A percentile compares a stretch with the other conserved stretches of the same genome.
Conservation (phyloP, 1,140 invertebrate genomes). For the Mactra quadrangularis region DNA sequence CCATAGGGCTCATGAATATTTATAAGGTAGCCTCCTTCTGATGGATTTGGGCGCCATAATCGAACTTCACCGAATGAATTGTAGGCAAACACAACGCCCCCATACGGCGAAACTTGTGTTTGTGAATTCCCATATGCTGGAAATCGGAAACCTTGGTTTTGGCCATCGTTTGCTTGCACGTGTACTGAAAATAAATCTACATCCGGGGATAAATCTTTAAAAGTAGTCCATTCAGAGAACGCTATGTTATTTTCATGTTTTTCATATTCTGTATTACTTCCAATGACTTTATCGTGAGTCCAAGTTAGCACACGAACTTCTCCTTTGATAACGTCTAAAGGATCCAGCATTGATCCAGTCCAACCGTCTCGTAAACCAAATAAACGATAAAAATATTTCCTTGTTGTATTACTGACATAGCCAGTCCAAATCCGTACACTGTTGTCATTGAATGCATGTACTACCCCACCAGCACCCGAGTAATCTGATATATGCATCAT, state of each 20-base stretch:
- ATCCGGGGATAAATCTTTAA: neutral
- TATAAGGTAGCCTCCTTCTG: slow-evolving; percentile 1
- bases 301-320: slow-evolving; percentile 26
- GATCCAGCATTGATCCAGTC: neutral
- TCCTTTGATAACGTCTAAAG: neutral
- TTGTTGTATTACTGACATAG: neutral
- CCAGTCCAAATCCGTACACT: slow-evolving; percentile 27
- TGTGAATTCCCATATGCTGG: slow-evolving; percentile 27
- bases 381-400: neutral
- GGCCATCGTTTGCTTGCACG: slow-evolving; percentile 28
- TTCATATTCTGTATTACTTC: neutral
- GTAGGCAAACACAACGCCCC: slow-evolving; percentile 28
- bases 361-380: neutral
- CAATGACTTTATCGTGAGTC: neutral
- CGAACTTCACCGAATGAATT: neutral
- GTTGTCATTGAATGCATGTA: slow-evolving; percentile 16
- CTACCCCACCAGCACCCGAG: slow-evolving; percentile 7
- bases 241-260: neutral
- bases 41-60: slow-evolving; percentile 26
- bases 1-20: slow-evolving; percentile 29
- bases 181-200: slow-evolving; percentile 32
- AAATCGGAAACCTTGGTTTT: slow-evolving; percentile 36
- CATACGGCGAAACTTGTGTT: slow-evolving; percentile 5
- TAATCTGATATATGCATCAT: neutral
- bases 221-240: slow-evolving; percentile 15